phyloP scores from a whole-genome alignment of 2,888 invertebrate species.

The Orthonychiurus folsomi region DNA sequence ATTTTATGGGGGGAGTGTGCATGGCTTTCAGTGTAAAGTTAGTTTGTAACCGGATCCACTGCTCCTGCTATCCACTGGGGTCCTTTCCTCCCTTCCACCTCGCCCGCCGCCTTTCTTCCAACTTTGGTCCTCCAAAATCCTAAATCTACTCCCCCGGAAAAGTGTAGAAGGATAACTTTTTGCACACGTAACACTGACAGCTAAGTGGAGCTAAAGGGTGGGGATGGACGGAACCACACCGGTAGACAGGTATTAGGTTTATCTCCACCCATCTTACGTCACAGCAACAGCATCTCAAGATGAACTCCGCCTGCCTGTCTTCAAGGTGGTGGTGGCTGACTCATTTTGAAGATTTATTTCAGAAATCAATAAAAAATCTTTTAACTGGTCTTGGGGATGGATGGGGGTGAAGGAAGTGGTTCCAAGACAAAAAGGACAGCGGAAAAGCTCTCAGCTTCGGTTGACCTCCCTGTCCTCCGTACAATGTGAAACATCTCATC shows the following conservation, averaged over 20 bases:
- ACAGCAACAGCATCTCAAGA: neutral
- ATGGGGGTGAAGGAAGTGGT: no score
- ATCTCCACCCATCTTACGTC: neutral
- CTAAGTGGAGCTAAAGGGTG: neutral
- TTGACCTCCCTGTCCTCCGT: neutral
- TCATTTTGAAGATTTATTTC: neutral
- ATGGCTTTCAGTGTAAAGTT: neutral
- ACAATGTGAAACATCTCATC: neutral
- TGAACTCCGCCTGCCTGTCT: no score
- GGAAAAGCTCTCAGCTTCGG: neutral
- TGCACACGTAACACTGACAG: neutral
- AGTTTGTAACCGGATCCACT: neutral
- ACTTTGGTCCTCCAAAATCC: neutral
- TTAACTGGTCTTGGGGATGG: neutral
- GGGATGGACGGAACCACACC: neutral
- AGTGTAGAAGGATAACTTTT: neutral
- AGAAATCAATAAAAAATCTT: conserved; percentile 1
- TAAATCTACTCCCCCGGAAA: no score
- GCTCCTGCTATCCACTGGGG: neutral
- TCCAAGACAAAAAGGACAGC: neutral
- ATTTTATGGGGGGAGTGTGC: no score
- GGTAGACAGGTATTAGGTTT: neutral
- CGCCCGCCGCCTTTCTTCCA: no score
- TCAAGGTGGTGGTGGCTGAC: neutral
- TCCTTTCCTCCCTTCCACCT: no score